Conservation (phyloP, 2,113 vertebrate species). For the Daboia siamensis region DNA sequence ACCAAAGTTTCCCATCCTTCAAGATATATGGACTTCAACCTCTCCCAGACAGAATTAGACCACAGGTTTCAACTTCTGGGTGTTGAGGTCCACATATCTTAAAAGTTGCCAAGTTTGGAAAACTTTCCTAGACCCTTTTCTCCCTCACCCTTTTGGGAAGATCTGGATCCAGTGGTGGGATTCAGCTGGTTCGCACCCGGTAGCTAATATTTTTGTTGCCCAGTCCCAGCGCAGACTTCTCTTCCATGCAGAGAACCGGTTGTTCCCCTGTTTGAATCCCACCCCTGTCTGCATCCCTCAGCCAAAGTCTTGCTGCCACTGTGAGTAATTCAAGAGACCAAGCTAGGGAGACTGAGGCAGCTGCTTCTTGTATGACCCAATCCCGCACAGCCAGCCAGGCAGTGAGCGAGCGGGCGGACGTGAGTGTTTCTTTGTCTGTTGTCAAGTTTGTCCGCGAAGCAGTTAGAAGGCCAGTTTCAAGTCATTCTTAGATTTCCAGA, state of each 20-base stretch:
- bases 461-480: neutral
- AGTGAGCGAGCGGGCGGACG: neutral
- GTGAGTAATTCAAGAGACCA: neutral
- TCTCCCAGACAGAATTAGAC: too few relatives aligned
- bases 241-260: too few relatives aligned
- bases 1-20: neutral
- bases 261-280: too few relatives aligned
- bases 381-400: neutral
- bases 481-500: neutral
- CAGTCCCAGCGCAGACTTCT: too few relatives aligned
- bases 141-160: neutral
- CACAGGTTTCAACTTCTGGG: too few relatives aligned
- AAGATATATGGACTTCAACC: neutral
- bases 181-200: too few relatives aligned
- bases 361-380: neutral
- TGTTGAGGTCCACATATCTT: too few relatives aligned
- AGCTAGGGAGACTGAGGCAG: neutral
- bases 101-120: too few relatives aligned
- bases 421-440: neutral
- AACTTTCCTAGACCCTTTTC: neutral
- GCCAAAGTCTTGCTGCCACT: neutral
- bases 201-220: too few relatives aligned
- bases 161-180: too few relatives aligned
- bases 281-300: too few relatives aligned
- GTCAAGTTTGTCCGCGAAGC: neutral